These are phyloP conservation scores for Drosophila paramelanica DNA, from an alignment of 2,888 invertebrate species.

Conservation along the genomic window DNA sequence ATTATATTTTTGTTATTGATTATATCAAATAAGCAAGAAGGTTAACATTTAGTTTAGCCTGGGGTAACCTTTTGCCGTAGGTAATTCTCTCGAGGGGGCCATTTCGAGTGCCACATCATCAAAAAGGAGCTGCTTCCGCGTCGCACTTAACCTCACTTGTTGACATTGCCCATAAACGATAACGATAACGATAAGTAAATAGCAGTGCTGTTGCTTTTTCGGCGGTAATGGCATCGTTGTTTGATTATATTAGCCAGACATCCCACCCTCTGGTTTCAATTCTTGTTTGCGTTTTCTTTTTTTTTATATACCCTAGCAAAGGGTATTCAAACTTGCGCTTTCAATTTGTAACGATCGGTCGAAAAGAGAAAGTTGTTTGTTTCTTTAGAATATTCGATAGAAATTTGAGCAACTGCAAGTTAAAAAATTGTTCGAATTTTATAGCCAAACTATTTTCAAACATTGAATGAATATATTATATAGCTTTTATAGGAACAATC, in stretches of 20 bases:
- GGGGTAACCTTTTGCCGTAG: constrained; percentile 36
- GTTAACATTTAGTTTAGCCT: constrained; percentile 5
- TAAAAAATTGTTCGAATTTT: too few species aligned
- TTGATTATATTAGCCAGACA: constrained; percentile 45
- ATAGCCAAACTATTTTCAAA: too few species aligned
- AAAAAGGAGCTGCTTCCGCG: constrained; percentile 37
- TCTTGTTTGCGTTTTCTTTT: constrained; percentile 1
- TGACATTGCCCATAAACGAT: constrained; percentile 53
- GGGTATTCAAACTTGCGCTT: not conserved
- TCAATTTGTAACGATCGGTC: too few species aligned
- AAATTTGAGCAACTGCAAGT: too few species aligned
- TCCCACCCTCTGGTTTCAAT: not conserved
- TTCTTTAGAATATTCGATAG: too few species aligned
- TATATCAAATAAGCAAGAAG: constrained; percentile 16
- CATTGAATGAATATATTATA: too few species aligned
- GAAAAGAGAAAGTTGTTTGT: not conserved
- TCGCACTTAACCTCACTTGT: constrained; percentile 54
- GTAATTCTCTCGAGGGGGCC: constrained; percentile 20
- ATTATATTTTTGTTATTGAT: constrained; percentile 27
- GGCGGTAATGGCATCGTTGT: constrained; percentile 31
- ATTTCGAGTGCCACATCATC: constrained; percentile 26
- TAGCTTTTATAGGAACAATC: too few species aligned
- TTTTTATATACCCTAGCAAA: not conserved
- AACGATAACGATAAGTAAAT: constrained; percentile 63
- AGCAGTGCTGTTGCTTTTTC: constrained; percentile 5